Conservation (phyloP, 2,888 invertebrate genomes). For the Philonicus albiceps region DNA sequence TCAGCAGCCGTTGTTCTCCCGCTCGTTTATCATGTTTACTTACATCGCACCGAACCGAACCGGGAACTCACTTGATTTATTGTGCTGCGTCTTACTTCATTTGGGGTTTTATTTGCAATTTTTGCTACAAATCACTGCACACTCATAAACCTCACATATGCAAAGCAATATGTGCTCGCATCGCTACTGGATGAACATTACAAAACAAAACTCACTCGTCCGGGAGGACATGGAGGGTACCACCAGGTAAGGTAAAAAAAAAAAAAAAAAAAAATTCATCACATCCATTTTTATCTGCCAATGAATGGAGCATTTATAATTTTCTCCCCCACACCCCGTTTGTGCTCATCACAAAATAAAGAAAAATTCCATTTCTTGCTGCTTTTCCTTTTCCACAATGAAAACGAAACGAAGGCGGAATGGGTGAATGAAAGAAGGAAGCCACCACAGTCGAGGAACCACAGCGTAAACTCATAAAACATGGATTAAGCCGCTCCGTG, state of each 20-base stretch:
- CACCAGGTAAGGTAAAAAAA: not conserved
- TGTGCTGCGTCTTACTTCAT: not conserved
- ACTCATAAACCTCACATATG: not conserved
- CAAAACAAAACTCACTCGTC: not conserved
- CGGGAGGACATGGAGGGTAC: not conserved
- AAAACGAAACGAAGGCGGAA: not conserved
- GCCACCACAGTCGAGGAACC: not conserved
- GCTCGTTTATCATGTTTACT: not conserved
- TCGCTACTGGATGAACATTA: not conserved
- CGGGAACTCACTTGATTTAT: not conserved
- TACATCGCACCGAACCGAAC: not conserved
- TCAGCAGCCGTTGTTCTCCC: not conserved
- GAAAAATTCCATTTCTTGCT: not conserved
- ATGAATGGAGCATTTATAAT: not conserved
- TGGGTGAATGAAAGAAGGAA: not conserved
- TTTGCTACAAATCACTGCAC: not conserved
- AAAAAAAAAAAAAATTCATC: too few relatives aligned
- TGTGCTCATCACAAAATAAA: not conserved
- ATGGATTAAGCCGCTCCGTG: conserved; percentile 21
- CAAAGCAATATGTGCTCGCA: not conserved
- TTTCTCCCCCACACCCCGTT: not conserved
- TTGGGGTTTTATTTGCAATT: not conserved
- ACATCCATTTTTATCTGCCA: not conserved
- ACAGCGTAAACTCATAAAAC: conserved; percentile 21
- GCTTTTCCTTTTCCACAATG: not conserved